Conservation (phyloP, 2,113 vertebrate species). For the Malurus elegans region DNA sequence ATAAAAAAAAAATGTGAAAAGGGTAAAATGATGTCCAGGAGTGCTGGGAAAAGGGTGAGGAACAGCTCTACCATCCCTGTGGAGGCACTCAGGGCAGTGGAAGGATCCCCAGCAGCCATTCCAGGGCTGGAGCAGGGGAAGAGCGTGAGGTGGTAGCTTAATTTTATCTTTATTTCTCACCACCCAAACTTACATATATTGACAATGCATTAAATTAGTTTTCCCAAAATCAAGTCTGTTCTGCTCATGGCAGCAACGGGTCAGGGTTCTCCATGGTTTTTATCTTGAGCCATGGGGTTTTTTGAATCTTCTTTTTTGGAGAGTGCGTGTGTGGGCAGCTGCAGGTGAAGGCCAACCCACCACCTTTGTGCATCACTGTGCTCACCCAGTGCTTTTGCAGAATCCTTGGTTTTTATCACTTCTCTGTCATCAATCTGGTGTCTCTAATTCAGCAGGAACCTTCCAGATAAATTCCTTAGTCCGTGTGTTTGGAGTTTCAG, state of each 20-base stretch:
- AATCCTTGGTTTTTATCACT: neutral
- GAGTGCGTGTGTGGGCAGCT: neutral
- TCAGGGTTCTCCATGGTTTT: neutral
- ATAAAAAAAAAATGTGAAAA: neutral
- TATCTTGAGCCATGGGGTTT: neutral
- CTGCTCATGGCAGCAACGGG: fast-evolving
- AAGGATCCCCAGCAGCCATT: fast-evolving
- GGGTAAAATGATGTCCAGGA: neutral
- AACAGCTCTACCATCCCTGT: neutral
- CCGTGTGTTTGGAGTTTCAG: neutral
- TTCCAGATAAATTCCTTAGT: neutral
- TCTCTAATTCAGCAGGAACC: neutral
- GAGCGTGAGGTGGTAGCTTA: neutral
- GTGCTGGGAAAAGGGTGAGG: neutral
- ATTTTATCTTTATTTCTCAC: neutral
- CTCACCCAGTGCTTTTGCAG: fast-evolving
- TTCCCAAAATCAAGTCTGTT: neutral
- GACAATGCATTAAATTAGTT: neutral
- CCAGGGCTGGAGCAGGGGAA: neutral
- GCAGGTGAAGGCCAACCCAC: neutral
- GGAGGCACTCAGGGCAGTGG: neutral
- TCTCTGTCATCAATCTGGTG: neutral
- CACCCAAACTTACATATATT: neutral
- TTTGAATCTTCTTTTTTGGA: too few relatives aligned
- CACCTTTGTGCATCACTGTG: neutral